Conservation (phyloP, 1,140 invertebrate species). For the Atta colombica region DNA sequence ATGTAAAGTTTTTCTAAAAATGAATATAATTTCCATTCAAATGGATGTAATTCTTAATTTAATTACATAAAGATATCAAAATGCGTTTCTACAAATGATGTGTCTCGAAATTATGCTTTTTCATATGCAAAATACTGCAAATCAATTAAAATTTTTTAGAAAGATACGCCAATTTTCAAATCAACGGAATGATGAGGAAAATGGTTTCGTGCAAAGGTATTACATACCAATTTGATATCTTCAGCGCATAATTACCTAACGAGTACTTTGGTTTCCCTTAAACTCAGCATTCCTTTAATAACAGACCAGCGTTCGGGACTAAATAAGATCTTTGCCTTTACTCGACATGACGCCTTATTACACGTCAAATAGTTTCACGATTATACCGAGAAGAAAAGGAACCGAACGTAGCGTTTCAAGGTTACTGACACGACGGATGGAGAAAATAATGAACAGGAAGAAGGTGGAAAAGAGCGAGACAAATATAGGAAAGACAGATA, state of each 20-base stretch:
- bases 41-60: neutral
- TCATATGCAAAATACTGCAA: neutral
- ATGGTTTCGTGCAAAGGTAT: conserved; percentile 16
- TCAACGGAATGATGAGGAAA: conserved; percentile 9
- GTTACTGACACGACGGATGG: conserved; percentile 21
- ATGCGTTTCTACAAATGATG: neutral
- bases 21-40: neutral
- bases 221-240: conserved; percentile 54
- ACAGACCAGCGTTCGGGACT: conserved; percentile 17
- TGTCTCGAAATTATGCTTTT: neutral
- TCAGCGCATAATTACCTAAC: conserved; percentile 67
- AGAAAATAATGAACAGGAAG: conserved; percentile 10
- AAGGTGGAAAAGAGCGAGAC: neutral
- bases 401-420: conserved; percentile 55
- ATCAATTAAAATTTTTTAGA: conserved; percentile 17
- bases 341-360: conserved; percentile 54
- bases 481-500: neutral
- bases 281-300: conserved; percentile 64
- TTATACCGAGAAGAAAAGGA: conserved; percentile 46
- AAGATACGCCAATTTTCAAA: conserved; percentile 8
- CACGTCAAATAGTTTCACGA: conserved; percentile 58
- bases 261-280: conserved; percentile 58
- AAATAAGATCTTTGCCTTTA: conserved; percentile 49
- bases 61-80: neutral
- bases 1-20: neutral